Base-by-base conservation (phyloP, 2,888 invertebrate species). In the Lapara coniferarum region DNA sequence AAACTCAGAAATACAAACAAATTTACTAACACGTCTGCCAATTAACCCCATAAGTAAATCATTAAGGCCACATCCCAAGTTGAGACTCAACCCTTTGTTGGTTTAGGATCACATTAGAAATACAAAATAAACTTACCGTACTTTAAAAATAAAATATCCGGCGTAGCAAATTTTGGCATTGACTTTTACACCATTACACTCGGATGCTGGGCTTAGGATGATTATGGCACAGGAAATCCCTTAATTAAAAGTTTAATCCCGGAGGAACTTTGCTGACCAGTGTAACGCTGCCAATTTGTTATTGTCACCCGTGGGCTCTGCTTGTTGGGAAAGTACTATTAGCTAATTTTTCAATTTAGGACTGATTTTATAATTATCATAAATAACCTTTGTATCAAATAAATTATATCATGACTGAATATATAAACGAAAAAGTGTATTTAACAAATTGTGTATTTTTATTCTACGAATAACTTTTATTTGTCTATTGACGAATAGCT, bases 221-320 rank as follows among this genome's bases (percentile, higher is more conserved):
- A 87, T 85, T 84, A 87, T 85, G 77, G 81, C 81, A 81, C 83
- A 82, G 84, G 77, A 85, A 87, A 89, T 88, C 88, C 87, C 83
- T 84, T 87, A 89, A 89, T 90, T 89, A 89, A 88, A 90, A 90
- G 84, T 89, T 89, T 85, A 85, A 87, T 86, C 85, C 85, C 80
- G 73, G 76, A 83, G 82, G 85, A 84, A 81, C 78, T 77, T 71
- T 71, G 70, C 72, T 83, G 83, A 77, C 83, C 83, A 78, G 76
- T 80, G 67, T 83, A 79, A 74, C 52, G 8, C 16, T 74, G 74
- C 79, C 44, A 72, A 76, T 78, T 70, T 56, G 46, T 46, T 71
- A 66, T 12, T 19, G 66, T 63, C 74, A 58, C 70, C 10, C 58
- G 19, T 14, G 46, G 25, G 2, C 7, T 13, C 12, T 49, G 8